Evolutionary conservation across 2,113 vertebrate genomes (phyloP).

Genomic region (Mionectes macconnelli): DNA sequence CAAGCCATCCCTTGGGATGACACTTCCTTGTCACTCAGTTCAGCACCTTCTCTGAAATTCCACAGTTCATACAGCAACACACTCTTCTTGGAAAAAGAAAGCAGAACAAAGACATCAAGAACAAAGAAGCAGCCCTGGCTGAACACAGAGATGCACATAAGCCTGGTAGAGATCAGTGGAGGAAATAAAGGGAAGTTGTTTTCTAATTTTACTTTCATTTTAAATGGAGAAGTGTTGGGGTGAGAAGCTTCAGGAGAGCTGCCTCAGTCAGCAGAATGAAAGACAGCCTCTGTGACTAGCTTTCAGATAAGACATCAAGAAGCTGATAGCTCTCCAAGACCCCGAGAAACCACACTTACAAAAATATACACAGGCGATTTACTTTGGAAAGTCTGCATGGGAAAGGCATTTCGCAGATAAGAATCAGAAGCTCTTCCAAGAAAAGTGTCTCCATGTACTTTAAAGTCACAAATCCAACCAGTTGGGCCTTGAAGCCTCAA

Average conservation of each 20-base stretch:
- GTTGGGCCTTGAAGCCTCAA: background rate
- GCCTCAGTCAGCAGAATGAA: constrained; percentile 41
- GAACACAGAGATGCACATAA: background rate
- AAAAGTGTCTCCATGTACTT: background rate
- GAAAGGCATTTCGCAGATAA: constrained; percentile 38
- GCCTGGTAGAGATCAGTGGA: background rate
- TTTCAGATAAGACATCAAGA: constrained; percentile 50
- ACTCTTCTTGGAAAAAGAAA: background rate
- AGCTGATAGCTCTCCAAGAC: constrained; percentile 60
- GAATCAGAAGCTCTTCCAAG: constrained; percentile 27
- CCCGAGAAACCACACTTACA: constrained; percentile 54
- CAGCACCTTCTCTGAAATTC: background rate
- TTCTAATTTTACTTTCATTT: constrained; percentile 10
- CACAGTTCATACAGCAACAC: background rate
- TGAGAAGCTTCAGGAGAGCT: constrained; percentile 26
- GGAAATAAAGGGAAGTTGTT: background rate
- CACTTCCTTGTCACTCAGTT: background rate
- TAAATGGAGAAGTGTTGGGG: background rate
- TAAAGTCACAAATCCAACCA: constrained; percentile 37
- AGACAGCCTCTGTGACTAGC: constrained; percentile 22
- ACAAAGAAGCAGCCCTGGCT: background rate
- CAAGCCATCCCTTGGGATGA: background rate
- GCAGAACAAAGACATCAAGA: background rate
- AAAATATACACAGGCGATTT: constrained; percentile 40
- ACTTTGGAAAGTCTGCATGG: background rate